Evolutionary conservation across 2,113 vertebrate species (phyloP).

Genomic region (Epinephelus lanceolatus): DNA sequence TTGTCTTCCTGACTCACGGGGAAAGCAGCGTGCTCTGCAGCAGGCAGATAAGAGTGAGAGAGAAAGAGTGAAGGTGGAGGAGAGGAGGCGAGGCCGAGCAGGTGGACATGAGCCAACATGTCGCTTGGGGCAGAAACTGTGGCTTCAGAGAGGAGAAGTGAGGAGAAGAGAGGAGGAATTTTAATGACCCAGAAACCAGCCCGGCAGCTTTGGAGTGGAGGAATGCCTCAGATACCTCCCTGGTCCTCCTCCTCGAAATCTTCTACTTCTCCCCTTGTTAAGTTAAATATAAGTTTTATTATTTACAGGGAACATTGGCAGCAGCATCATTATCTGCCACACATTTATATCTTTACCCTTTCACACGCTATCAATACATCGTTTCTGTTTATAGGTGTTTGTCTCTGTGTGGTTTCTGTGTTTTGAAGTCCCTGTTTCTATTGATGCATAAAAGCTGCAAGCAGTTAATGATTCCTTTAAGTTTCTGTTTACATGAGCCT

Average conservation of each 20-base stretch:
- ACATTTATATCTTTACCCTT: not conserved
- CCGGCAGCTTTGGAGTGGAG: conserved; percentile 76
- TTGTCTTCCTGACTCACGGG: conserved; percentile 33
- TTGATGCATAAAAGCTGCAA: not conserved
- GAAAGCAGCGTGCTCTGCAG: conserved; percentile 56
- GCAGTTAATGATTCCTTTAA: conserved; percentile 40
- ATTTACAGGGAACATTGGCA: conserved; percentile 3
- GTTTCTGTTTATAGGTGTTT: conserved; percentile 1
- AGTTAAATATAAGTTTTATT: conserved; percentile 9
- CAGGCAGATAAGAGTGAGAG: conserved; percentile 65
- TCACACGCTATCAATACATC: not conserved
- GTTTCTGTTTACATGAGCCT: conserved; percentile 59
- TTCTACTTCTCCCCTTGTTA: not conserved
- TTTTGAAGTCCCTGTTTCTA: conserved; percentile 16
- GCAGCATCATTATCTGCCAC: not conserved
- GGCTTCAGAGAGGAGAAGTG: conserved; percentile 41
- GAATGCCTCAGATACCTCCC: conserved; percentile 79
- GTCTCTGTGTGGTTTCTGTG: conserved; percentile 15
- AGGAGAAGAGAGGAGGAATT: conserved; percentile 77
- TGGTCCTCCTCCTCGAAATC: conserved; percentile 28
- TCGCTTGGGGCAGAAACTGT: conserved; percentile 66
- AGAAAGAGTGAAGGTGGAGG: conserved; percentile 20
- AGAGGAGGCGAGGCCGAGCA: conserved; percentile 50
- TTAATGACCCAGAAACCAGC: conserved; percentile 84
- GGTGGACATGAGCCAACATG: conserved; percentile 79